These are phyloP conservation scores for Pomatorhinus ruficollis DNA, from an alignment of 2,113 vertebrate genomes.

Conservation along the genomic window DNA sequence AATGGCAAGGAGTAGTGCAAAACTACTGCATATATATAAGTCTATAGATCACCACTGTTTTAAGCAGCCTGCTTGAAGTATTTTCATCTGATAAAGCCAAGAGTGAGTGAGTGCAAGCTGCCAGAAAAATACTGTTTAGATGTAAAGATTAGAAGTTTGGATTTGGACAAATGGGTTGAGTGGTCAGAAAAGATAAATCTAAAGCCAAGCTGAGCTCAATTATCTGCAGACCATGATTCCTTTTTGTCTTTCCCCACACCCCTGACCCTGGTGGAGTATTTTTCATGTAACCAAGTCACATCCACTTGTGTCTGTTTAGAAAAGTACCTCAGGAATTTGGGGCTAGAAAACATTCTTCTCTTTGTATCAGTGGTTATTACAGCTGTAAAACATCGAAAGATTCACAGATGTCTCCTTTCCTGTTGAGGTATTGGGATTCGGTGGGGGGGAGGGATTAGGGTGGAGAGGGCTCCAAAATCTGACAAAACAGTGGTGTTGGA, in stretches of 20 bases:
- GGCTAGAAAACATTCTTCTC: slow-evolving; percentile 60
- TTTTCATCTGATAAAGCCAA: background rate
- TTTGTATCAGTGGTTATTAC: slow-evolving; percentile 71
- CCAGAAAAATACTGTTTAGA: slow-evolving; percentile 34
- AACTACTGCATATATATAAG: background rate
- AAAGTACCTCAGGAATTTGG: slow-evolving; percentile 56
- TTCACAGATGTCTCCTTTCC: slow-evolving; percentile 73
- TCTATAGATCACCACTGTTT: background rate
- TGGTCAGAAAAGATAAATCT: background rate
- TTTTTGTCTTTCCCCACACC: background rate
- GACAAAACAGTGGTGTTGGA: slow-evolving; percentile 9
- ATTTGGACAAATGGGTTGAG: slow-evolving; percentile 11
- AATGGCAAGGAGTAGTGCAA: background rate
- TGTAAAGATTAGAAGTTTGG: slow-evolving; percentile 16
- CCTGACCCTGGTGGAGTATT: background rate
- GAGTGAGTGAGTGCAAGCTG: background rate
- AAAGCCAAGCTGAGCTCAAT: background rate
- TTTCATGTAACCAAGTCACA: slow-evolving; percentile 11
- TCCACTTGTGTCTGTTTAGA: slow-evolving; percentile 40
- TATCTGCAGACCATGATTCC: background rate
- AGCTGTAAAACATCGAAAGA: slow-evolving; percentile 72
- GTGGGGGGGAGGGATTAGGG: background rate
- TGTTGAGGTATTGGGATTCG: slow-evolving; percentile 18
- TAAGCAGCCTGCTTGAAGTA: background rate
- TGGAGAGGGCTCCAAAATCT: background rate